These are phyloP conservation scores for Ophiothrix spiculata DNA, from an alignment of 35 echinoderm and acorn worm genomes.

Conservation along the genomic window DNA sequence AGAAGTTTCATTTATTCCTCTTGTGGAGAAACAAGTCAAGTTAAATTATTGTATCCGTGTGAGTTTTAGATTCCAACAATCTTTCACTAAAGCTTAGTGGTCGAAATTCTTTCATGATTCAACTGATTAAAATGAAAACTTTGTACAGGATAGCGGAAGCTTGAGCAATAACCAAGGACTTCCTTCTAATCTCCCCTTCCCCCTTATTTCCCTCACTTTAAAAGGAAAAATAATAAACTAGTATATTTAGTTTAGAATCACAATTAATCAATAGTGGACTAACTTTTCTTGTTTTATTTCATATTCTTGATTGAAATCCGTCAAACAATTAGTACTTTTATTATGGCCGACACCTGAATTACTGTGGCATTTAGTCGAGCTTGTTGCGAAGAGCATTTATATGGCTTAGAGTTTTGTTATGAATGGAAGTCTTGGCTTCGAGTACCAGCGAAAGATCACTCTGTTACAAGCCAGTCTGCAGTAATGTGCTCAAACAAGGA, in stretches of 20 bases:
- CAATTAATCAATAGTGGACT: neutral
- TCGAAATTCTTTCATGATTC: conserved; percentile 12
- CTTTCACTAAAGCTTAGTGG: conserved; percentile 2
- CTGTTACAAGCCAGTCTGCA: too few relatives aligned
- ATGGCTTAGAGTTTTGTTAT: neutral
- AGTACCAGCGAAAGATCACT: too few relatives aligned
- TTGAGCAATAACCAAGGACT: neutral
- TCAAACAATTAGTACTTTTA: conserved; percentile 3
- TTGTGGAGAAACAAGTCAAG: too few relatives aligned
- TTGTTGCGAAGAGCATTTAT: neutral
- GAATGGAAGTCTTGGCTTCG: neutral
- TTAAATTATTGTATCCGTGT: neutral
- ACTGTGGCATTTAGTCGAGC: neutral
- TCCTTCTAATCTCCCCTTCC: neutral
- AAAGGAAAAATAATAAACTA: neutral
- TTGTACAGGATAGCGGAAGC: conserved; percentile 8
- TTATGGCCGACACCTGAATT: conserved; percentile 4
- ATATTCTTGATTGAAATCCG: conserved; percentile 8
- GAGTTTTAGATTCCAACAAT: neutral
- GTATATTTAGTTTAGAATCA: neutral
- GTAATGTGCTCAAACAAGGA: too few relatives aligned
- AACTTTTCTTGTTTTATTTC: neutral
- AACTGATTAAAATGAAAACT: conserved; percentile 4
- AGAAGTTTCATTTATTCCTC: too few relatives aligned
- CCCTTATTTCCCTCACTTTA: neutral